Conservation (phyloP, 2,888 invertebrate genomes). For the Athrips mouffetella region DNA sequence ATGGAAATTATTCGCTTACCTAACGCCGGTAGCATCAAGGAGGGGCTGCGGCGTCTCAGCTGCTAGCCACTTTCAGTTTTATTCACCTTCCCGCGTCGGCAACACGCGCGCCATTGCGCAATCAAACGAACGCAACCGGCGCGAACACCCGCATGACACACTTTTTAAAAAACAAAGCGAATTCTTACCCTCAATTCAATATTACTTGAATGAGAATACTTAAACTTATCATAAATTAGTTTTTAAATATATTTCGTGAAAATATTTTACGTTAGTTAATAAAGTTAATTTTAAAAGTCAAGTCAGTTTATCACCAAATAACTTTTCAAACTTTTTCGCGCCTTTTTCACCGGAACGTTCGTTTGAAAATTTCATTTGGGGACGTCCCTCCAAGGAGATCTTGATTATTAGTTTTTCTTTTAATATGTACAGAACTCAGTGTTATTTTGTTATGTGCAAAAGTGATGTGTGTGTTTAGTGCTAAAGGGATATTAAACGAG, state of each 20-base stretch:
- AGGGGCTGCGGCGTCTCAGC: slow-evolving; percentile 37
- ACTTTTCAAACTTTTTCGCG: slow-evolving; percentile 28
- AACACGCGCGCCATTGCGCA: slow-evolving; percentile 56
- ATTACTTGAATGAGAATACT: neutral
- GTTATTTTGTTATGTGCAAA: slow-evolving; percentile 41
- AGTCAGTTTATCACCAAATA: too few relatives aligned
- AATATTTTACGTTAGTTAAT: neutral
- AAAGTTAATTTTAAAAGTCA: slow-evolving; percentile 17
- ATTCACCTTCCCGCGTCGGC: slow-evolving; percentile 43
- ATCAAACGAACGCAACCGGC: slow-evolving; percentile 46
- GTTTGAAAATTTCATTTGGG: slow-evolving; percentile 26
- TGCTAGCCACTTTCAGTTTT: slow-evolving; percentile 71
- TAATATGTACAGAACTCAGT: slow-evolving; percentile 53
- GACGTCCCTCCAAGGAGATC: slow-evolving; percentile 20
- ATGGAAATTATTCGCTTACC: slow-evolving; percentile 51
- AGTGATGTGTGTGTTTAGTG: slow-evolving; percentile 63
- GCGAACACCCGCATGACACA: slow-evolving; percentile 55
- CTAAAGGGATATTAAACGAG: slow-evolving; percentile 49
- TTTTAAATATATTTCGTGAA: neutral
- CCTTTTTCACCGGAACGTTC: slow-evolving; percentile 22
- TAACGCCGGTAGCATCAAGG: slow-evolving; percentile 43
- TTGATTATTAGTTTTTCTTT: slow-evolving; percentile 38
- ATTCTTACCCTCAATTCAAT: slow-evolving; percentile 7
- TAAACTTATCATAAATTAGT: neutral
- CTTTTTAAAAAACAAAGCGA: slow-evolving; percentile 41